A percentile compares a stretch with the other conserved stretches of the same genome.
These are phyloP conservation scores for Serripes groenlandicus DNA, from an alignment of 2,888 invertebrate genomes.

Conservation along the genomic window DNA sequence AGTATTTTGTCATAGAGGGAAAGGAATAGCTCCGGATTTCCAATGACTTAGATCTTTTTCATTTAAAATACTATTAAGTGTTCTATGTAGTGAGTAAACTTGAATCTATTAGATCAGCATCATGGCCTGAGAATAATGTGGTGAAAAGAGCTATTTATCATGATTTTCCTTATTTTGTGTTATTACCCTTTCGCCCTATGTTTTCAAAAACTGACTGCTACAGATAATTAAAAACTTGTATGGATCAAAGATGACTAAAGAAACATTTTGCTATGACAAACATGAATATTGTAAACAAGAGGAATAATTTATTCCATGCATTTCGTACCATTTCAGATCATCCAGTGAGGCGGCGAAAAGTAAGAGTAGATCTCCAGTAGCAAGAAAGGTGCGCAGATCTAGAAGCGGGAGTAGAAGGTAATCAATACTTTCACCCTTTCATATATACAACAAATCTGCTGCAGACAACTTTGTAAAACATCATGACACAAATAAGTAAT, in stretches of 20 bases:
- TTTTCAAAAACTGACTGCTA: too few relatives aligned
- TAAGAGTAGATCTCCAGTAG: not conserved
- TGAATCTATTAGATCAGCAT: not conserved
- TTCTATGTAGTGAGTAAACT: not conserved
- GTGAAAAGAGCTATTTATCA: not conserved
- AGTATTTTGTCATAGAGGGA: not conserved
- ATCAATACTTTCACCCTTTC: not conserved
- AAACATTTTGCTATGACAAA: too few relatives aligned
- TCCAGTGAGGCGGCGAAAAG: conserved; percentile 22
- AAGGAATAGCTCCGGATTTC: too few relatives aligned
- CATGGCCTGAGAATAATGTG: not conserved
- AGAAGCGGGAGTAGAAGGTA: conserved; percentile 15
- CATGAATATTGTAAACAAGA: not conserved
- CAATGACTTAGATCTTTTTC: not conserved
- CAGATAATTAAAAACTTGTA: too few relatives aligned
- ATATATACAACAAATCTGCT: not conserved
- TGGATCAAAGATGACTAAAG: too few relatives aligned
- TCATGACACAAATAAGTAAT: not conserved
- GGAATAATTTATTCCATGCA: too few relatives aligned
- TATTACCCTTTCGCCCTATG: too few relatives aligned
- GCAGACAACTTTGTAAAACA: not conserved
- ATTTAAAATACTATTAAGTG: not conserved
- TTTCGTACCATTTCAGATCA: conserved; percentile 8
- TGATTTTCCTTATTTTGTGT: too few relatives aligned
- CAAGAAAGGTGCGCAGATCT: conserved; percentile 5